These are phyloP conservation scores for Syngnathoides biaculeatus DNA, from an alignment of 2,113 vertebrate species.

Conservation along the genomic window DNA sequence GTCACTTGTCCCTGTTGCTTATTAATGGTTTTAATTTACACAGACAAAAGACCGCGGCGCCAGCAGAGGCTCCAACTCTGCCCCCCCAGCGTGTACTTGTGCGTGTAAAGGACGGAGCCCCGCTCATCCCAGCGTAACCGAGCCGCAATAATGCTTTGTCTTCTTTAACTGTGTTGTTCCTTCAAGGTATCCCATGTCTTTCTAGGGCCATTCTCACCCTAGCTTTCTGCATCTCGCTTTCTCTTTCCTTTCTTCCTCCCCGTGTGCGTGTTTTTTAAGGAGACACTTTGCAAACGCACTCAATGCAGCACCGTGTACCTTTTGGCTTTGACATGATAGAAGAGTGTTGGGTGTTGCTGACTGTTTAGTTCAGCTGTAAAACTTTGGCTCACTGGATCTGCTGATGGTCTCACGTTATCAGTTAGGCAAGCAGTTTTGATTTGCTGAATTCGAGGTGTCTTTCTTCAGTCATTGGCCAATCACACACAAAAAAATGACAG, in stretches of 20 bases:
- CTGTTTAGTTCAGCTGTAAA: too few relatives aligned
- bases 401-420: too few relatives aligned
- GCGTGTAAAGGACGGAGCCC: slow-evolving; percentile 29
- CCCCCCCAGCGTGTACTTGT: slow-evolving; percentile 60
- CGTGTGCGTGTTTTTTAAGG: neutral
- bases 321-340: too few relatives aligned
- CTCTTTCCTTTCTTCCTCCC: neutral
- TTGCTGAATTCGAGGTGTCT: too few relatives aligned
- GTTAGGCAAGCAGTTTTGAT: too few relatives aligned
- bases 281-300: neutral
- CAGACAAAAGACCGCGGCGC: slow-evolving; percentile 71
- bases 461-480: too few relatives aligned
- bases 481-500: too few relatives aligned
- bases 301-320: too few relatives aligned
- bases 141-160: slow-evolving; percentile 70
- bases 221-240: neutral
- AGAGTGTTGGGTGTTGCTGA: too few relatives aligned
- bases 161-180: slow-evolving; percentile 71
- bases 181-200: slow-evolving; percentile 57
- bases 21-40: slow-evolving; percentile 95
- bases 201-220: slow-evolving; percentile 20
- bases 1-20: slow-evolving; percentile 70
- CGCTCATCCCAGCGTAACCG: slow-evolving; percentile 48
- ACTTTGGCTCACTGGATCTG: too few relatives aligned
- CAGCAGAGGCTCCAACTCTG: slow-evolving; percentile 67